Evolutionary conservation across 35 echinoderm and acorn worm genomes (phyloP).

Genomic region (Stichopus chloronotus): DNA sequence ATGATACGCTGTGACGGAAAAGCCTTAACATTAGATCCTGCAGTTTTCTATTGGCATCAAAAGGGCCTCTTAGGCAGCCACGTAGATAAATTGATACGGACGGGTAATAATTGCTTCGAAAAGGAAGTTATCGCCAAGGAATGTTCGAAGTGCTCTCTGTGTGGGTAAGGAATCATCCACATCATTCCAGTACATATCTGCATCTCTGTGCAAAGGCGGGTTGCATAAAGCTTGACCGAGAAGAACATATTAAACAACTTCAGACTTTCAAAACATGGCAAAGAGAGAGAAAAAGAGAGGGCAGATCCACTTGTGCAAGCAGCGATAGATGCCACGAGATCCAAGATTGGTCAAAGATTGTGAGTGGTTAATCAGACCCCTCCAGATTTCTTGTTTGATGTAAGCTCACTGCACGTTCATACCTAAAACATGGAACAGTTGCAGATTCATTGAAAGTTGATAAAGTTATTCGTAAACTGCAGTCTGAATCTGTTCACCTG

Average conservation of each 20-base stretch:
- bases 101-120: slow-evolving; percentile 2
- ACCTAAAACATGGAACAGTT: slow-evolving; percentile 10
- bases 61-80: slow-evolving; percentile 14
- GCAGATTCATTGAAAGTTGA: neutral
- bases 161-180: neutral
- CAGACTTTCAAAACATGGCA: neutral
- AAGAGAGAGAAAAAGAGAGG: neutral
- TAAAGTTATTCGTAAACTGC: neutral
- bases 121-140: neutral
- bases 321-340: neutral
- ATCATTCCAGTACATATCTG: neutral
- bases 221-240: neutral
- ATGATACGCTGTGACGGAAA: neutral
- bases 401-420: neutral
- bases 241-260: neutral
- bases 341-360: slow-evolving; percentile 17
- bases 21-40: neutral
- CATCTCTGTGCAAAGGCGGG: neutral
- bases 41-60: neutral
- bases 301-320: neutral
- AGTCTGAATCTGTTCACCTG: neutral
- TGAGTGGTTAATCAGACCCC: neutral
- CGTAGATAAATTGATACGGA: slow-evolving; percentile 51
- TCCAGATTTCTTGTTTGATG: slow-evolving; percentile 34
- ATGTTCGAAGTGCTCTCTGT: neutral